Conservation (phyloP, 2,888 invertebrate genomes). For the Lacanobia oleracea region DNA sequence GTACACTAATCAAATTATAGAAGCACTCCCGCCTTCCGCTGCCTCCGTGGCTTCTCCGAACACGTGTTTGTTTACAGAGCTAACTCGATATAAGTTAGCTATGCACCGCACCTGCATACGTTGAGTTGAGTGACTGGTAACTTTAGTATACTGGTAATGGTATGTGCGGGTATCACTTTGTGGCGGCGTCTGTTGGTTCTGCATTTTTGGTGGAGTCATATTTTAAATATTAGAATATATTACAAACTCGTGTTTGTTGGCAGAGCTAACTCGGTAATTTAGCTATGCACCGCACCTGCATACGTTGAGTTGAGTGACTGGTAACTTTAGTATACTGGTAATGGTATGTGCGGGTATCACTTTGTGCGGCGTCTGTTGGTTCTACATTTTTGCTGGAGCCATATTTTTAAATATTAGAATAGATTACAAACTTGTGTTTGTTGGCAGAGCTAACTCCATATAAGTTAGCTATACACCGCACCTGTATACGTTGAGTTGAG, state of each 20-base stretch:
- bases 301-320: constrained; percentile 1
- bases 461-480: constrained; percentile 33
- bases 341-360: background rate
- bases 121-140: background rate
- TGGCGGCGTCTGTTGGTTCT: background rate
- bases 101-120: constrained; percentile 35
- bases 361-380: background rate
- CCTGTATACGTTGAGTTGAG: constrained; percentile 33
- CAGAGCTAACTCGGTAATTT: constrained; percentile 41
- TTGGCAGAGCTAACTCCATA: constrained; percentile 44
- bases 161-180: background rate
- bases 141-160: background rate
- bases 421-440: constrained; percentile 28
- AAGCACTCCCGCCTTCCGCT: constrained; percentile 26
- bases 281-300: constrained; percentile 35
- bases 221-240: too few species aligned
- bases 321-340: background rate
- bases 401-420: background rate
- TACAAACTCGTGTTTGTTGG: constrained; percentile 42
- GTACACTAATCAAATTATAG: constrained; percentile 33
- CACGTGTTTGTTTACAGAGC: constrained; percentile 37
- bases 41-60: constrained; percentile 3
- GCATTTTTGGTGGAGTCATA: background rate
- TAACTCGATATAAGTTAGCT: constrained; percentile 44
- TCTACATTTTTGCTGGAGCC: background rate